Evolutionary conservation across 2,888 invertebrate species (phyloP).

Genomic region (Gymnocheta viridis): DNA sequence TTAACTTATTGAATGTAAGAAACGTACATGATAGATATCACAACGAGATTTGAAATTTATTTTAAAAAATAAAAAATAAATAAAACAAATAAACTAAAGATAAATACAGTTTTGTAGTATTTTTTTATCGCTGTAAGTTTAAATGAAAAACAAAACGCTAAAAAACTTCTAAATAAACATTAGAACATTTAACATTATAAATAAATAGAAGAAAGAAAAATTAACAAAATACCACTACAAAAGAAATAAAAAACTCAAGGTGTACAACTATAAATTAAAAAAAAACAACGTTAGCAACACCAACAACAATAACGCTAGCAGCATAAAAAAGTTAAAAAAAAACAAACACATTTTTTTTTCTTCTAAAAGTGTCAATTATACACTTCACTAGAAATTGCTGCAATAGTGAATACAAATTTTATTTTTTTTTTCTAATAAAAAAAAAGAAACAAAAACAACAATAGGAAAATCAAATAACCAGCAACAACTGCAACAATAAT

Average conservation of each 20-base stretch:
- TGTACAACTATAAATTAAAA: slow-evolving; percentile 70
- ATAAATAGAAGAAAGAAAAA: slow-evolving; percentile 49
- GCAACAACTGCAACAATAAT: slow-evolving; percentile 52
- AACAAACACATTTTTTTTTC: slow-evolving; percentile 18
- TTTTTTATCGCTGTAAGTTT: slow-evolving; percentile 41
- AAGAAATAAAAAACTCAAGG: slow-evolving; percentile 71
- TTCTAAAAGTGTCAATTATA: slow-evolving; percentile 76
- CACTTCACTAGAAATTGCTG: slow-evolving; percentile 60
- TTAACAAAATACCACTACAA: slow-evolving; percentile 51
- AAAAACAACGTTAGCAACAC: slow-evolving; percentile 41
- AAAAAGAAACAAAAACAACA: slow-evolving; percentile 13
- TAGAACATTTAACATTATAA: slow-evolving; percentile 62
- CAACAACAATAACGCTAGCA: slow-evolving; percentile 10
- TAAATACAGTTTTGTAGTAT: slow-evolving; percentile 39
- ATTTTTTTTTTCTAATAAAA: background rate
- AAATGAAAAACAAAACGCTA: slow-evolving; percentile 38
- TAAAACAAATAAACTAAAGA: slow-evolving; percentile 39
- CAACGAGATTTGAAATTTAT: slow-evolving; percentile 2
- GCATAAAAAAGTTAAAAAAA: slow-evolving; percentile 5
- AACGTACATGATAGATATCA: background rate
- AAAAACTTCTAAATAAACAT: slow-evolving; percentile 45
- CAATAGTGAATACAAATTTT: slow-evolving; percentile 18
- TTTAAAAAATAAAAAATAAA: slow-evolving; percentile 18
- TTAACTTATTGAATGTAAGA: slow-evolving; percentile 17
- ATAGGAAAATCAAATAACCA: slow-evolving; percentile 21